Percentiles rank a stretch among this genome's conserved stretches.
Conservation (phyloP, 2,797 vertebrate genomes). For the Hylomyscus alleni region DNA sequence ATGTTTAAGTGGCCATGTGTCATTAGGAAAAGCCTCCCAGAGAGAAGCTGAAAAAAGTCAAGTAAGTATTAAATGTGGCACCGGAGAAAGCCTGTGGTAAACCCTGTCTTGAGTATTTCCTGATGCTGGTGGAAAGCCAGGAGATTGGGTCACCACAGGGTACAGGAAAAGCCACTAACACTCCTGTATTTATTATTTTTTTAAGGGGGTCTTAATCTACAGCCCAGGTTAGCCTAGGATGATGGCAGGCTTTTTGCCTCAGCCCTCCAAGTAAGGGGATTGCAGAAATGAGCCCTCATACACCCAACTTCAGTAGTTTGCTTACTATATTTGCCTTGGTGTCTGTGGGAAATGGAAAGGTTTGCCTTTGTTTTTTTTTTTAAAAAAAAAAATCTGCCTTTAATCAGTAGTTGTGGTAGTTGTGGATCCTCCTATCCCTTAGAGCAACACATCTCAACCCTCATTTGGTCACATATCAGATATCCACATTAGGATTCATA, state of each 20-base stretch:
- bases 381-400: background rate
- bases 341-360: background rate
- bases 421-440: background rate
- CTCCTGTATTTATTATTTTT: background rate
- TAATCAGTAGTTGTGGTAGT: background rate
- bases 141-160: background rate
- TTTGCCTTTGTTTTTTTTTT: background rate
- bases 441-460: background rate
- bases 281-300: background rate
- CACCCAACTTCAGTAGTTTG: background rate
- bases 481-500: background rate
- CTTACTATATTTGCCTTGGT: background rate
- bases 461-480: background rate
- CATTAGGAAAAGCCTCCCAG: constrained; percentile 15
- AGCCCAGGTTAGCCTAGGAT: background rate
- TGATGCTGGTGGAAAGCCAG: constrained; percentile 27
- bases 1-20: background rate
- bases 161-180: background rate
- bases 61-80: constrained; percentile 30
- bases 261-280: background rate
- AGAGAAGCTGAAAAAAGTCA: constrained; percentile 32
- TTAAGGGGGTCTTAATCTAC: background rate
- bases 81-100: constrained; percentile 37
- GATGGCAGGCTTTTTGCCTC: background rate
- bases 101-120: constrained; percentile 20